A percentile compares a stretch with the other conserved stretches of the same genome.
phyloP scores from a whole-genome alignment of 2,888 invertebrate genomes.

The Hofmannophila pseudospretella region DNA sequence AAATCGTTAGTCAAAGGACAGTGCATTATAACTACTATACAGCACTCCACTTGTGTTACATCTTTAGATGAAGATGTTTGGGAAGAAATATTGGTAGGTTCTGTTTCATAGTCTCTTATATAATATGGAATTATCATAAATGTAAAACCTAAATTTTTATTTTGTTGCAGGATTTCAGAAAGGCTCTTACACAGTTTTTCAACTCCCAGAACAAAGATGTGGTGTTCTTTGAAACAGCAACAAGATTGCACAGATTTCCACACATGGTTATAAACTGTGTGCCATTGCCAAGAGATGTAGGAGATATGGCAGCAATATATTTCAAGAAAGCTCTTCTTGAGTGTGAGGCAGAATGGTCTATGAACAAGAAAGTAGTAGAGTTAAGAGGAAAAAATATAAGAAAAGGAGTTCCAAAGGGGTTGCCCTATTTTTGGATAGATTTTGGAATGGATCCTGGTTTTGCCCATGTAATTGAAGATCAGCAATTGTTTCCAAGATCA shows the following conservation, averaged over 20 bases:
- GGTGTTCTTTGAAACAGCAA: constrained; percentile 94
- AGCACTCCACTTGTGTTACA: constrained; percentile 88
- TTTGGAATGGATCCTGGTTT: constrained; percentile 95
- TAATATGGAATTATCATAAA: no score
- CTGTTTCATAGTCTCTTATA: no score
- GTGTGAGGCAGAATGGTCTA: constrained; percentile 96
- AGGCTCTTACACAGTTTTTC: constrained; percentile 88
- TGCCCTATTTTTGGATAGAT: constrained; percentile 96
- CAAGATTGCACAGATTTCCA: constrained; percentile 83
- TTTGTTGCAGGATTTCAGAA: constrained; percentile 82
- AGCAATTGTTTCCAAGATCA: constrained; percentile 88
- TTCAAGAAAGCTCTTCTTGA: constrained; percentile 98
- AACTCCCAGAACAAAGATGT: constrained; percentile 84
- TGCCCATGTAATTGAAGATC: constrained; percentile 98
- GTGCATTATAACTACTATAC: constrained; percentile 90
- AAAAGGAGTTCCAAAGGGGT: constrained; percentile 91
- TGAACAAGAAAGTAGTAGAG: constrained; percentile 89
- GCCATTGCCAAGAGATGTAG: constrained; percentile 88
- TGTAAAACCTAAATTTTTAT: no score
- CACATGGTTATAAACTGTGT: constrained; percentile 95
- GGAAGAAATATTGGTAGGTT: constrained; percentile 86
- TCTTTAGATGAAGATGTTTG: constrained; percentile 96
- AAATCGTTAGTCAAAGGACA: constrained; percentile 91
- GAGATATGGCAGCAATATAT: constrained; percentile 95
- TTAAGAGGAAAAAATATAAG: constrained; percentile 83